A percentile compares a stretch with the other conserved stretches of the same genome.
Conservation (phyloP, 2,797 vertebrate species). For the Platalea minor region DNA sequence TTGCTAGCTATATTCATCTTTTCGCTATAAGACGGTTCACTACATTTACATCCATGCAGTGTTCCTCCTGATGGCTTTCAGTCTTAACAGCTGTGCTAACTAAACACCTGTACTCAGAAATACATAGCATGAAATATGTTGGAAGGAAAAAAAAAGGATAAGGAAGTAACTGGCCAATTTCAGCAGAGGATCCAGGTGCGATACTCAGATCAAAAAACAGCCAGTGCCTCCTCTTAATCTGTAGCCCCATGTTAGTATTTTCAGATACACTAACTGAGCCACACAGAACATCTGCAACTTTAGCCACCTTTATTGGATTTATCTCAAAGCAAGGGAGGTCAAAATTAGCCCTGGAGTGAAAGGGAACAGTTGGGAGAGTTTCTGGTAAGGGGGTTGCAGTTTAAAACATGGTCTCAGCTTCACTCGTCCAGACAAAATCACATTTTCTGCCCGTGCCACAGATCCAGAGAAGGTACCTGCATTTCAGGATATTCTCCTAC, state of each 20-base stretch:
- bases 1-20: not conserved
- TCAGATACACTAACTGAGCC: not conserved
- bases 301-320: not conserved
- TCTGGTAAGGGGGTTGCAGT: not conserved
- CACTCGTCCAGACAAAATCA: not conserved
- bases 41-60: not conserved
- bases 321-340: not conserved
- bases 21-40: not conserved
- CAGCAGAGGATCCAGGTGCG: not conserved
- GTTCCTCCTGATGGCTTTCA: not conserved
- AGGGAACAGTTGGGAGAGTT: not conserved
- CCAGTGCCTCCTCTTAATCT: not conserved
- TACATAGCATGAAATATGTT: not conserved
- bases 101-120: not conserved
- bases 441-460: not conserved
- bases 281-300: not conserved
- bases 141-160: not conserved
- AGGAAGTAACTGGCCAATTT: not conserved
- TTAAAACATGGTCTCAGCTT: not conserved
- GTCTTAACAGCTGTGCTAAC: not conserved
- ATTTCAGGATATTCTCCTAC: not conserved
- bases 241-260: not conserved
- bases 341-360: not conserved
- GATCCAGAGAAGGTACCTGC: not conserved
- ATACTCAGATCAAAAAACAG: fast-evolving